phyloP scores from a whole-genome alignment of 2,113 vertebrate species.

The Cacatua alba region DNA sequence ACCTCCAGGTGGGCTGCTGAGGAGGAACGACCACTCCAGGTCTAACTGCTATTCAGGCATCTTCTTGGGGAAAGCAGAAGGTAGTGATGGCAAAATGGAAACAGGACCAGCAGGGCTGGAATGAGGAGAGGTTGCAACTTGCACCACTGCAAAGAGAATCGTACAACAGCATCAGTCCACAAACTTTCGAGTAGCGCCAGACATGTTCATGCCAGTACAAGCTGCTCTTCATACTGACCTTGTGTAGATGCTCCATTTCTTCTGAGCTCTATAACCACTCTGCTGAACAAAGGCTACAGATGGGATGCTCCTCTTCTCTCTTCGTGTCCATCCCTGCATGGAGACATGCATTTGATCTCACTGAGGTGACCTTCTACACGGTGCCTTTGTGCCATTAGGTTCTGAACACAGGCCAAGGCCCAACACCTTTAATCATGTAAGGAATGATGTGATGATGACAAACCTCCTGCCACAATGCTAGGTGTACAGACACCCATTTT shows the following conservation, averaged over 20 bases:
- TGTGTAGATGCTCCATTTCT: not conserved
- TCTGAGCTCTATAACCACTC: not conserved
- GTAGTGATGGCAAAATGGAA: not conserved
- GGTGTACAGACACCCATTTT: not conserved
- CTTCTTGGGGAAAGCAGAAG: not conserved
- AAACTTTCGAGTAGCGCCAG: not conserved
- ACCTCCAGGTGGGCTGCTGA: not conserved
- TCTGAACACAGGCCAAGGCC: not conserved
- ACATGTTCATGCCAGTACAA: not conserved
- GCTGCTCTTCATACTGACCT: not conserved
- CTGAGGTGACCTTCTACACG: not conserved
- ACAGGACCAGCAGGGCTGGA: not conserved
- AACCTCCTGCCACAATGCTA: not conserved
- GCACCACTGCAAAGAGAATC: not conserved
- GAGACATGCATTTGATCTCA: not conserved
- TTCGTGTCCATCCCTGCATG: rapidly evolving
- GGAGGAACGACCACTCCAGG: not conserved
- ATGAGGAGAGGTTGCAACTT: not conserved
- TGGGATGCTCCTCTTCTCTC: not conserved
- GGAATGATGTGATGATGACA: not conserved
- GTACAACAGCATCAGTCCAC: not conserved
- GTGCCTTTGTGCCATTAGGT: not conserved
- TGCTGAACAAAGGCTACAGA: not conserved
- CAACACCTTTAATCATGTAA: not conserved
- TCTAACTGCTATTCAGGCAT: not conserved